phyloP scores from a whole-genome alignment of 2,888 invertebrate genomes.

The Lagria hirta region DNA sequence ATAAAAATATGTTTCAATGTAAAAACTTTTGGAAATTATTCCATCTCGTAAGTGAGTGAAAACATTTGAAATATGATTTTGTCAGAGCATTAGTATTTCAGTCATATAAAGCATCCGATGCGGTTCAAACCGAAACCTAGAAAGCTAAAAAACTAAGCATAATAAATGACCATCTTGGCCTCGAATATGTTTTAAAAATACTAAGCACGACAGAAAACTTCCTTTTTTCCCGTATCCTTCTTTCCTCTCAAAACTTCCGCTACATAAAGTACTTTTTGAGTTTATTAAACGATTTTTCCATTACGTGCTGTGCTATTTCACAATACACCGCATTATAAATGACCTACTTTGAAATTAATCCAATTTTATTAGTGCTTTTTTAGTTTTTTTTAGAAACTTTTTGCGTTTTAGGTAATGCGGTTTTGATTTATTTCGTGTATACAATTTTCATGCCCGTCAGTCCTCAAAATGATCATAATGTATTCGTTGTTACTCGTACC shows the following conservation, averaged over 20 bases:
- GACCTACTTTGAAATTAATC: no score
- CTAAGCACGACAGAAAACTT: conserved; percentile 26
- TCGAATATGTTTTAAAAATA: conserved; percentile 31
- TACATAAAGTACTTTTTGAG: conserved; percentile 19
- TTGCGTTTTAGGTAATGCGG: not conserved
- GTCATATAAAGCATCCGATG: conserved; percentile 38
- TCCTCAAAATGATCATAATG: conserved; percentile 31
- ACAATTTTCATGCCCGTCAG: not conserved
- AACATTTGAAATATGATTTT: conserved; percentile 45
- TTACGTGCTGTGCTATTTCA: no score
- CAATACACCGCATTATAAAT: not conserved
- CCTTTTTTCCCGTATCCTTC: conserved; percentile 20
- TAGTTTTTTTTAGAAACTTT: no score
- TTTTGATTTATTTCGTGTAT: not conserved
- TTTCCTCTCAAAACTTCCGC: conserved; percentile 19
- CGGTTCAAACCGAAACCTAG: conserved; percentile 31
- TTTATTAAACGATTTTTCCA: conserved; percentile 23
- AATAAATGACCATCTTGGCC: conserved; percentile 36
- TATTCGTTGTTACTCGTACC: conserved; percentile 29
- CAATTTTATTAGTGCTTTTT: no score
- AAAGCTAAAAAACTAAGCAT: conserved; percentile 39
- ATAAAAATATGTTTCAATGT: no score
- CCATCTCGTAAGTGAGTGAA: no score
- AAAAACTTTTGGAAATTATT: no score
- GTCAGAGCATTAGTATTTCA: conserved; percentile 43